A percentile compares a stretch with the other conserved stretches of the same genome.
phyloP scores from a whole-genome alignment of 2,797 vertebrate genomes.

The Triplophysa yarkandensis region DNA sequence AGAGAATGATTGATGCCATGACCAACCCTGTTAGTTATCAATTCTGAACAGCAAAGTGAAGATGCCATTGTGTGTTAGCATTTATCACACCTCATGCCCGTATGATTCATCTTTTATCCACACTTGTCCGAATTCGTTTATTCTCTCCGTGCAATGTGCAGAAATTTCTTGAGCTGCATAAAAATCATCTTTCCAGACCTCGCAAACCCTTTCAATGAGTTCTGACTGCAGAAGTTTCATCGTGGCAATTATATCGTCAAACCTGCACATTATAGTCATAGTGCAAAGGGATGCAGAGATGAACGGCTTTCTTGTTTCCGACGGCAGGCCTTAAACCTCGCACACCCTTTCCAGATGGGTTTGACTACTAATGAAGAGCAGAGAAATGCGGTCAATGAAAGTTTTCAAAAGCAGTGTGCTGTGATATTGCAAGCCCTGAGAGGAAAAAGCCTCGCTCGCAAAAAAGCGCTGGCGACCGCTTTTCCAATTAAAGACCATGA shows the following conservation, averaged over 20 bases:
- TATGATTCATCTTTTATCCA: constrained; percentile 32
- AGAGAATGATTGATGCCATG: background rate
- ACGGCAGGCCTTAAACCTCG: background rate
- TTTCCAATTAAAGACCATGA: constrained; percentile 52
- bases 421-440: constrained; percentile 39
- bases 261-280: too few species aligned
- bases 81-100: constrained; percentile 24
- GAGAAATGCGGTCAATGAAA: constrained; percentile 15
- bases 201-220: too few species aligned
- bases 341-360: background rate
- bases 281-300: background rate
- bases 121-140: constrained; percentile 11
- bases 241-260: too few species aligned
- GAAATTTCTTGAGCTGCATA: background rate
- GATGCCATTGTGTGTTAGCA: constrained; percentile 24
- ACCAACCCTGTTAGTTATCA: background rate
- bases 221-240: background rate
- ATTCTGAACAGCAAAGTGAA: constrained; percentile 17
- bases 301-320: background rate
- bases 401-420: constrained; percentile 20
- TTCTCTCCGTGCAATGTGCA: background rate
- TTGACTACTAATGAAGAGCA: constrained; percentile 10
- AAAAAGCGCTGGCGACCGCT: background rate
- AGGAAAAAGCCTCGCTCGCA: constrained; percentile 11
- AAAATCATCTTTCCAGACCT: too few species aligned